Conservation (phyloP, 53 echinoderm and acorn worm species). For the Crossaster papposus region DNA sequence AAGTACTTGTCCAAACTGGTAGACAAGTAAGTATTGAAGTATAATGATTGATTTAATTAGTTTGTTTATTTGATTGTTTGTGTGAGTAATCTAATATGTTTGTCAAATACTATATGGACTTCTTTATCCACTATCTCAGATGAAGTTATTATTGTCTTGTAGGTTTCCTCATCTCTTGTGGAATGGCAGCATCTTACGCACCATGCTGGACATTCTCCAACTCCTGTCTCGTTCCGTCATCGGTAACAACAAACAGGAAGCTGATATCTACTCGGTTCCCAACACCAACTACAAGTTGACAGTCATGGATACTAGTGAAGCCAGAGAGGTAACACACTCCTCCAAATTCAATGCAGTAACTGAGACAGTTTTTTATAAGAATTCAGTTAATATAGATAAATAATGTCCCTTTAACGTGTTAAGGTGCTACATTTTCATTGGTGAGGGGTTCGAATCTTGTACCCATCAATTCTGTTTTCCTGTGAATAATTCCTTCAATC, state of each 20-base stretch:
- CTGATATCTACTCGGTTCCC: conserved; percentile 75
- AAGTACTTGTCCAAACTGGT: conserved; percentile 92
- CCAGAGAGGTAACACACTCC: conserved; percentile 91
- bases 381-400: too few relatives aligned
- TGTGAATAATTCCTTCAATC: background rate
- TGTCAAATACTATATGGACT: too few relatives aligned
- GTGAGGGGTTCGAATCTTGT: background rate
- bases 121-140: background rate
- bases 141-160: background rate
- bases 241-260: conserved; percentile 81
- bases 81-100: too few relatives aligned
- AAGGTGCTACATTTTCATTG: background rate
- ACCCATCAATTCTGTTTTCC: background rate
- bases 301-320: conserved; percentile 94
- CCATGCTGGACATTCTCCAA: conserved; percentile 95
- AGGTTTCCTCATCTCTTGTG: conserved; percentile 97
- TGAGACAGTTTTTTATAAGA: too few relatives aligned
- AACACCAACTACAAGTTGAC: conserved; percentile 81
- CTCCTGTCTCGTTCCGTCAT: conserved; percentile 83
- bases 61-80: too few relatives aligned
- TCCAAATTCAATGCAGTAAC: too few relatives aligned
- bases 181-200: conserved; percentile 89
- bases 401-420: too few relatives aligned
- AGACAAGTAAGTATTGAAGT: conserved; percentile 74
- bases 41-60: conserved; percentile 36